Evolutionary conservation across 2,888 invertebrate genomes (phyloP), one percentile per base, ranked within the genome.

Genomic region (Amiota communis): DNA sequence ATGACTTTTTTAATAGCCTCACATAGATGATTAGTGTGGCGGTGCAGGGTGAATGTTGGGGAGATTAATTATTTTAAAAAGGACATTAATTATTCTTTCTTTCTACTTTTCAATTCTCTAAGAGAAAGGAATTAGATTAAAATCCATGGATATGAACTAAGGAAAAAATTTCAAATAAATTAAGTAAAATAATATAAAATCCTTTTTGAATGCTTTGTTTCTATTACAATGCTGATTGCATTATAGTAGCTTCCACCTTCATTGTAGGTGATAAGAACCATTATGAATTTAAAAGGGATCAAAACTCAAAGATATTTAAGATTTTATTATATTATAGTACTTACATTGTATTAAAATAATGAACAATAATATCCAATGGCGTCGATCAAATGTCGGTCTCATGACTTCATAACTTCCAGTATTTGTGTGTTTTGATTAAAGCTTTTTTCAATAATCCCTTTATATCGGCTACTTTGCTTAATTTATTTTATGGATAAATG

Each of bases 331-430:
- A 23, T 23, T 23, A 3, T 36, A 2, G 2, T 86, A 89, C 89
- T 89, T 86, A 89, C 89, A 89, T 89, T 88, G 86, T 88, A 88
- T 85, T 86, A 87, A 87, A 88, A 89, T 86, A 84, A 89, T 87
- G 87, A 88, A 88, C 87, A 89, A 85, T 88, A 90, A 87, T 89
- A 90, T 89, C 87, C 90, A 89, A 86, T 90, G 88, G 89, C 89
- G 88, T 87, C 89, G 90, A 88, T 89, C 88, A 84, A 89, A 90
- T 89, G 88, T 89, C 84, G 89, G 88, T 89, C 89, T 90, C 89
- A 89, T 89, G 89, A 89, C 89, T 88, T 89, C 89, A 89, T 89
- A 87, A 90, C 89, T 89, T 89, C 87, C 77, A 36, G 73, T 72
- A 72, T 78, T 36, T 36, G 76, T 78, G 72, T 77, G 13, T 48